Percentiles rank a stretch among this genome's conserved stretches.
Evolutionary conservation across 2,113 vertebrate genomes (phyloP).

Genomic region (Empidonax alnorum): DNA sequence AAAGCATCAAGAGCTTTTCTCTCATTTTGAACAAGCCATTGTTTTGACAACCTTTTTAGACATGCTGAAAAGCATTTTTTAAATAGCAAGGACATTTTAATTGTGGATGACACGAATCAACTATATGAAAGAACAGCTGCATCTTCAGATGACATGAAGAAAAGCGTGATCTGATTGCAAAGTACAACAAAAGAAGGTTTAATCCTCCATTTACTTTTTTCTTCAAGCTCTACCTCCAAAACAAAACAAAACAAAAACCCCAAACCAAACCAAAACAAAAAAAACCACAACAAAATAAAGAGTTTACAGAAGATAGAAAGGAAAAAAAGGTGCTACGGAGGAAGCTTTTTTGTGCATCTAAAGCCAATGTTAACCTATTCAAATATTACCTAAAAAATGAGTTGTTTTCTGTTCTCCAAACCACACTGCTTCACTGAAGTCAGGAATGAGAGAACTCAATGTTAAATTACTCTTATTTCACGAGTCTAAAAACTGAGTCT

Average conservation of each 20-base stretch:
- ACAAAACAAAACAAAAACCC: no score
- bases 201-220: not conserved
- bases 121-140: conserved; percentile 75
- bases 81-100: conserved; percentile 77
- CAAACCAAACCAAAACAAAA: no score
- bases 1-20: conserved; percentile 35
- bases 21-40: conserved; percentile 13
- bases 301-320: not conserved
- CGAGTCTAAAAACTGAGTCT: conserved; percentile 42
- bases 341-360: not conserved
- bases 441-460: conserved; percentile 45
- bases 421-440: conserved; percentile 20
- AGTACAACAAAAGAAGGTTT: conserved; percentile 27
- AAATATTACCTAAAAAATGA: not conserved
- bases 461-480: conserved; percentile 55
- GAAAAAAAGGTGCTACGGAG: not conserved
- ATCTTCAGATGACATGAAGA: conserved; percentile 70
- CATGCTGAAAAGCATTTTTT: conserved; percentile 66
- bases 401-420: conserved; percentile 37
- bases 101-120: conserved; percentile 74
- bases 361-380: not conserved
- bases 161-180: conserved; percentile 53
- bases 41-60: conserved; percentile 64
- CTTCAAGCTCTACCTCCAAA: not conserved
- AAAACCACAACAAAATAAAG: not conserved